Conservation (phyloP, 2,113 vertebrate genomes). For the Pseudopipra pipra region DNA sequence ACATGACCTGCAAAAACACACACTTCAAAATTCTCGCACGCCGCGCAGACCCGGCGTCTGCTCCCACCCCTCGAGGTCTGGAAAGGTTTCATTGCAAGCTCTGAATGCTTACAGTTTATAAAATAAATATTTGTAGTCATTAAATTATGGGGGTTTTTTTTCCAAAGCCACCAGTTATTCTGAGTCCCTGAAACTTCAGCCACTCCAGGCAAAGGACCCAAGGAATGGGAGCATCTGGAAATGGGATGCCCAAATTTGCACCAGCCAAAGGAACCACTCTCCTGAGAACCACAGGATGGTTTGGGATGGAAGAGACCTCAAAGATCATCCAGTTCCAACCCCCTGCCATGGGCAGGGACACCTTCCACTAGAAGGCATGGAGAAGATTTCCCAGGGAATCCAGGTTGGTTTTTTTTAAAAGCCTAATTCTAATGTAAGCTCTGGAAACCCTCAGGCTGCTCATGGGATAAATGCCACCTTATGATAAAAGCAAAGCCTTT, state of each 20-base stretch:
- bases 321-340: not conserved
- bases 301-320: not conserved
- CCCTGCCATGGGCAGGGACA: not conserved
- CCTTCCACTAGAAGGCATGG: not conserved
- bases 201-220: not conserved
- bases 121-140: not conserved
- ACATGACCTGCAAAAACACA: not conserved
- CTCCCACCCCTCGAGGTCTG: not conserved
- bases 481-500: not conserved
- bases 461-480: not conserved
- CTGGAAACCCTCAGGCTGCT: not conserved
- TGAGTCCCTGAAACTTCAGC: fast-evolving
- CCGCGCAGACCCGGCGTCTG: not conserved
- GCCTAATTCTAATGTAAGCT: not conserved
- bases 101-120: not conserved
- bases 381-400: not conserved
- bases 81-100: not conserved
- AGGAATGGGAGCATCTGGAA: not conserved
- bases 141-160: not conserved
- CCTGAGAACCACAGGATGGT: not conserved
- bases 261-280: not conserved
- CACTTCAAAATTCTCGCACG: fast-evolving
- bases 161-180: not conserved
- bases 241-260: not conserved
- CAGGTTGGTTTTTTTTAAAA: not conserved